Conservation (phyloP, 1,140 invertebrate species). For the Tigriopus japonicus region DNA sequence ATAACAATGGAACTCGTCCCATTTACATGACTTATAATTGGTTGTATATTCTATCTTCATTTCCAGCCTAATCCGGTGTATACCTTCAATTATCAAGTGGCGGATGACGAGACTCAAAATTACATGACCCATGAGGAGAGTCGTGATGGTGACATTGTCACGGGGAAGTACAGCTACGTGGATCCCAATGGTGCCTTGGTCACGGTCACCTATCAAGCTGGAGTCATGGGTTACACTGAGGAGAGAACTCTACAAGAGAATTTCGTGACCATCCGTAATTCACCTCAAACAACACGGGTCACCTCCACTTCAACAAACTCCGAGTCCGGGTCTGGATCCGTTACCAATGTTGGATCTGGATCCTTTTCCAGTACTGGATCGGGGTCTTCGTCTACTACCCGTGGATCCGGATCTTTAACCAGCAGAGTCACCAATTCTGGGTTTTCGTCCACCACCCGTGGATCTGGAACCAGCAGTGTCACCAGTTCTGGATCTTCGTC, state of each 20-base stretch:
- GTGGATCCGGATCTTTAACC: too few species aligned
- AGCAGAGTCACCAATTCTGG: too few species aligned
- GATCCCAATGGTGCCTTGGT: slow-evolving; percentile 11
- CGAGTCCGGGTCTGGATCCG: too few species aligned
- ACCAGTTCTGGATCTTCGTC: too few species aligned
- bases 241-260: background rate
- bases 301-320: background rate
- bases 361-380: too few species aligned
- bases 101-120: background rate
- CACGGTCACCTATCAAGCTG: slow-evolving; percentile 9
- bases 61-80: slow-evolving; percentile 6
- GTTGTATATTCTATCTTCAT: too few species aligned
- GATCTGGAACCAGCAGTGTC: too few species aligned
- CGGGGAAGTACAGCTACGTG: slow-evolving; percentile 3
- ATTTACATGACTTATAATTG: too few species aligned
- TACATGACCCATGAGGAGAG: slow-evolving; percentile 6
- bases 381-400: too few species aligned
- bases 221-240: slow-evolving; percentile 6
- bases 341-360: too few species aligned
- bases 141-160: slow-evolving; percentile 3
- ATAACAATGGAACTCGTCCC: too few species aligned
- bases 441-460: too few species aligned
- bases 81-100: slow-evolving; percentile 1
- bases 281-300: background rate
- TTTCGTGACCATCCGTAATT: background rate